Evolutionary conservation across 2,113 vertebrate genomes (phyloP), one percentile per base, ranked within the genome.

Genomic region (Philantomba maxwellii): DNA sequence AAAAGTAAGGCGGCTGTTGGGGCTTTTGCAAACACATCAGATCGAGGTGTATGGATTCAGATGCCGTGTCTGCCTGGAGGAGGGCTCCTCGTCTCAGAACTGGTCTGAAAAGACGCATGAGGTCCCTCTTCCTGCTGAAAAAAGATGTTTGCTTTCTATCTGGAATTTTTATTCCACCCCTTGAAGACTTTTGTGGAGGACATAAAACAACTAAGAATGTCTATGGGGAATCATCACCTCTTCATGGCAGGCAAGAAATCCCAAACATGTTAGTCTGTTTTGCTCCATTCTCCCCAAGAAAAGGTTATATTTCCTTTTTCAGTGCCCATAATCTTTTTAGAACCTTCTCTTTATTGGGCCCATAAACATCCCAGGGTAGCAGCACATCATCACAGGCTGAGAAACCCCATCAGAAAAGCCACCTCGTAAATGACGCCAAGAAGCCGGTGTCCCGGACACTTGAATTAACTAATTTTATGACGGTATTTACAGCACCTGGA

Each of bases 321-420:
- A 98, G 98, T 98, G 98, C 98, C 98, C 97, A 98, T 99, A 99
- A 98, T 98, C 98, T 98, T 99, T 99, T 98, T 98, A 99, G 98
- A 98, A 98, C 98, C 97, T 98, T 98, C 97, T 93, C 95, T 98
- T 99, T 98, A 98, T 97, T 94, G 98, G 96, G 97, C 90, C 97
- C 93, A 91, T 98, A 98, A 99, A 99, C 98, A 98, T 98, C 96
- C 83, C 91, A 92, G 96, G 30, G 87, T 55, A 95, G 92, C 93
- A 87, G 98, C 97, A 98, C 98, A 98, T 98, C 98, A 98, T 98
- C 98, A 73, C 19, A 21, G 97, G 89, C 89, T 94, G 92, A 96
- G 97, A 95, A 98, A 97, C 95, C 97, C 97, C 92, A 94, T 97
- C 98, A 97, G 96, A 77, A 87, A 98, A 97, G 94, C 93, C 96